Base-by-base conservation (phyloP, 2,113 vertebrate species). In the Piprites chloris region DNA sequence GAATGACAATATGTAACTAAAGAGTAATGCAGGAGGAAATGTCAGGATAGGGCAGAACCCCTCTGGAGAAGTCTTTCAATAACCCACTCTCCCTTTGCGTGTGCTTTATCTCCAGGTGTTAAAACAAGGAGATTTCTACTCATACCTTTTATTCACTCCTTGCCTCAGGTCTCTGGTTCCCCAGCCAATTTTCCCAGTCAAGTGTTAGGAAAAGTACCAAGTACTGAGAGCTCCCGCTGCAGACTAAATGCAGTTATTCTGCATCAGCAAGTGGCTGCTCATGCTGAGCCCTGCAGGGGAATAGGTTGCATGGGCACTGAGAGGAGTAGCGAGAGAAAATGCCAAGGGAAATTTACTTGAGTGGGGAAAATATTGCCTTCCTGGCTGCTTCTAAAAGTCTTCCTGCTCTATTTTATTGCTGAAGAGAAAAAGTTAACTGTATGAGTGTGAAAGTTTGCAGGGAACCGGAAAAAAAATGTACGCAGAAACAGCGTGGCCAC, bases 271-370 rank as follows among this genome's bases (percentile, higher is more conserved):
- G 93, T 21, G 27, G 74, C 63, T 69, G 80, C 93, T 96, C 90
- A 26, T 0, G 42, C 95, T 90, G 94, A 84, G 95, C 93, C 80
- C 96, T 92, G 88, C 94, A 49, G 94, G 93, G 67, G 75, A 93
- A 83, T 2, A 44, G 79, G 39, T 33, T 74, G 66, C 84, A 58
- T 28, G 81, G 53, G 87, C 92, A 90, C 32, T 0, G 4, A 46
- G 46, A 87, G 41, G 24, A 73, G 55, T 59, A 59, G 68, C 2
- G 5, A 83, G 69, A 81, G 85, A 93, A 94, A 94, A 94, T 69
- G 77, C 65, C 76, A 80, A 85, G 76, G 11, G 27, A 91, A 96
- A 81, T 97, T 95, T 90, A 93, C 88, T 87, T 71, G 80, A 90
- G 79, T 13, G 3, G 35, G 69, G 55, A 74, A 94, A 93, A 94